Percentiles rank a stretch among this genome's conserved stretches.
These are phyloP conservation scores for Eurystomus glaucurus DNA, from an alignment of 2,797 vertebrate species.

Conservation along the genomic window DNA sequence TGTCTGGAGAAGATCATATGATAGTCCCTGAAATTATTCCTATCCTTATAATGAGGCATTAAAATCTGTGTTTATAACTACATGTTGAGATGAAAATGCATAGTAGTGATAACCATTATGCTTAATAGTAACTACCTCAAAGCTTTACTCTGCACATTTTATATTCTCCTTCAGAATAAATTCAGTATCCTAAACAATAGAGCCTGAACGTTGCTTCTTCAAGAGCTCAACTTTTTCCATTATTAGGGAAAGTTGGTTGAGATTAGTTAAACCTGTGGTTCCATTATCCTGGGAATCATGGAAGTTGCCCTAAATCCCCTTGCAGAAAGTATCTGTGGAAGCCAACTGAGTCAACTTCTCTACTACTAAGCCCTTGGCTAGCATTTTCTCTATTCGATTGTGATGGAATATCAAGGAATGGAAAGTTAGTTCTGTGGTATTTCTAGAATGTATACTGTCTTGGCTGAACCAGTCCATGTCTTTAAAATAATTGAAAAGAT, in stretches of 20 bases:
- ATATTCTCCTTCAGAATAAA: not conserved
- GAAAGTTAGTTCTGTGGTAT: not conserved
- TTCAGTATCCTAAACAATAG: not conserved
- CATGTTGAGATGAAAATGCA: not conserved
- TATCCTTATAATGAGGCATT: not conserved
- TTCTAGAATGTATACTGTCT: not conserved
- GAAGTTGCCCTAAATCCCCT: not conserved
- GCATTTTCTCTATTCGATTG: not conserved
- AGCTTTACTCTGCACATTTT: not conserved
- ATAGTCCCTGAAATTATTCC: not conserved
- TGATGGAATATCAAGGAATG: not conserved
- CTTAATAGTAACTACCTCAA: not conserved
- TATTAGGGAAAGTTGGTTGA: not conserved
- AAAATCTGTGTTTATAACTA: not conserved
- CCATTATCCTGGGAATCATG: not conserved
- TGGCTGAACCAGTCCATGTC: not conserved
- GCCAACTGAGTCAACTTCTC: not conserved
- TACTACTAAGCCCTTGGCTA: not conserved
- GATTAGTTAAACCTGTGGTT: not conserved
- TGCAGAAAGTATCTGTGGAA: not conserved
- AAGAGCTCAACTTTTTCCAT: not conserved
- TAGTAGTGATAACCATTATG: not conserved
- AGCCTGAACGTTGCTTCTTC: not conserved
- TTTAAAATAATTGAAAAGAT: not conserved
- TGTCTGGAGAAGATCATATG: not conserved